phyloP scores from a whole-genome alignment of 2,888 invertebrate species.

The Nomada ferruginata region DNA sequence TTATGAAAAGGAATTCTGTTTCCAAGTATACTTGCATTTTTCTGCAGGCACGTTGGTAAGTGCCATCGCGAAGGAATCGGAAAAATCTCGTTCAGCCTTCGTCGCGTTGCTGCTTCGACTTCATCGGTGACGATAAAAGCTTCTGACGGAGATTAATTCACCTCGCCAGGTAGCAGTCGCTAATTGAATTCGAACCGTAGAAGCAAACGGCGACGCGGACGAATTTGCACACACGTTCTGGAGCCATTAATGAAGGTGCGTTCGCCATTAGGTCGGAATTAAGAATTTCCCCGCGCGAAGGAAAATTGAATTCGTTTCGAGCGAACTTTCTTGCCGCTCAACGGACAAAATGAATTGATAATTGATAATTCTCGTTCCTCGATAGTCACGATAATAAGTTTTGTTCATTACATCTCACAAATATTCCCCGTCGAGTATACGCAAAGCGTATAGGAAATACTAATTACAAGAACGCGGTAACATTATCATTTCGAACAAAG shows the following conservation, averaged over 20 bases:
- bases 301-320: slow-evolving; percentile 22
- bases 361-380: slow-evolving; percentile 17
- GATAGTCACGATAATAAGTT: no score
- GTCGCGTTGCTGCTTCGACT: not conserved
- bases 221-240: slow-evolving; percentile 19
- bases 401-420: no score
- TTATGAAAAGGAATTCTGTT: not conserved
- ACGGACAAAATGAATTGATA: not conserved
- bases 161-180: not conserved
- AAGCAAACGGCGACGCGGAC: slow-evolving; percentile 5
- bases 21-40: not conserved
- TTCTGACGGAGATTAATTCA: slow-evolving; percentile 6
- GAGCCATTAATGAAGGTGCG: slow-evolving; percentile 8
- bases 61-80: not conserved
- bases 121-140: not conserved
- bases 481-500: no score
- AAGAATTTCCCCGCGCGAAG: slow-evolving; percentile 5
- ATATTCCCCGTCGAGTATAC: no score
- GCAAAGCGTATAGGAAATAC: no score
- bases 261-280: slow-evolving; percentile 11
- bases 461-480: no score
- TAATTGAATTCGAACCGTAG: slow-evolving; percentile 33
- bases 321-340: slow-evolving; percentile 3
- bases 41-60: not conserved
- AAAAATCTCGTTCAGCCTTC: not conserved